Percentiles rank a stretch among this genome's conserved stretches.
Conservation (phyloP, 2,888 invertebrate genomes). For the Drosophila pseudotalamancana region DNA sequence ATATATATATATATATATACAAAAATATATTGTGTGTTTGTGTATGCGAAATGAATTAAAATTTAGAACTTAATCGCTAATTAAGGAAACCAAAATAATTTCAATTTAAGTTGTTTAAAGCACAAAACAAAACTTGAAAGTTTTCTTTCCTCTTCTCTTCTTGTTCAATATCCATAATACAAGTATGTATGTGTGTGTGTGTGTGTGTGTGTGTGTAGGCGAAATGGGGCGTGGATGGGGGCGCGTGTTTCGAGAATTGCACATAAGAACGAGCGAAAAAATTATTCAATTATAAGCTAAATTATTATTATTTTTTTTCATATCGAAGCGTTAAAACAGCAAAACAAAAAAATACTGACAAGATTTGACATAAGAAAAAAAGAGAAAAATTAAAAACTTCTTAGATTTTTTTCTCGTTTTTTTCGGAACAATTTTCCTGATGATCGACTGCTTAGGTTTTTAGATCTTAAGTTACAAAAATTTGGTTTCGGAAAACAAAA, state of each 20-base stretch:
- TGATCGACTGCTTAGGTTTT: background rate
- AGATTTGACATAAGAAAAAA: conserved; percentile 9
- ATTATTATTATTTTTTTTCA: background rate
- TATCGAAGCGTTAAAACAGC: background rate
- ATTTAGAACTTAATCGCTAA: conserved; percentile 60
- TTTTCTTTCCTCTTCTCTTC: conserved; percentile 8
- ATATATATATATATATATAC: too few relatives aligned
- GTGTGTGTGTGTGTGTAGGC: background rate
- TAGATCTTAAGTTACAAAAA: conserved; percentile 20
- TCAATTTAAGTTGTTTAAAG: conserved; percentile 60
- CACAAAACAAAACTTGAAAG: conserved; percentile 36
- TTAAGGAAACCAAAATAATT: conserved; percentile 75
- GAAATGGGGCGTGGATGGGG: conserved; percentile 1
- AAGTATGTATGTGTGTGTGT: conserved; percentile 7
- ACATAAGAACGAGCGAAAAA: conserved; percentile 23
- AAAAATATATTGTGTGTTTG: too few relatives aligned
- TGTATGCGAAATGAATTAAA: conserved; percentile 36
- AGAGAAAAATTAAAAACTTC: conserved; percentile 21
- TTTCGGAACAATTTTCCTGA: conserved; percentile 13
- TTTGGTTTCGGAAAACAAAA: conserved; percentile 27
- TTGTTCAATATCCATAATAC: conserved; percentile 26
- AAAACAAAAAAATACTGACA: conserved; percentile 40
- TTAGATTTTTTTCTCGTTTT: conserved; percentile 1
- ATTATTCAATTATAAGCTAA: background rate
- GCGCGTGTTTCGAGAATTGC: conserved; percentile 36